Base-by-base conservation (phyloP, 2,888 invertebrate species). In the Athalia circularis region DNA sequence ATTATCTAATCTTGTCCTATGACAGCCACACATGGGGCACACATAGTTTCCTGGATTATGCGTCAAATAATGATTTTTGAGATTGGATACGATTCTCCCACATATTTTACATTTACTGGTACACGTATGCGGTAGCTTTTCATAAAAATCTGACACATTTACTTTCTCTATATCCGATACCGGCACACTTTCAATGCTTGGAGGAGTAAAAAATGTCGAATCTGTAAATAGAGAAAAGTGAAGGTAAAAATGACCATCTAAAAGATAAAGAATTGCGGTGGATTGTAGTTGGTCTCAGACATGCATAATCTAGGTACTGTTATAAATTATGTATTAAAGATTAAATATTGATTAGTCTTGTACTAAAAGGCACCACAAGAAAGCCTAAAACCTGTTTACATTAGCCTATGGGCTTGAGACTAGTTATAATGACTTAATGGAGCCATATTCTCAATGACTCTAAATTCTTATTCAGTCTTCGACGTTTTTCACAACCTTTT, bases 351-450 rank as follows among this genome's bases (percentile, higher is more conserved):
- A 83, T 82, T 83, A 81, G 79, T 82, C 81, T 86, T 87, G 85
- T 87, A 87, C 85, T 87, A 84, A 84, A 87, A 88, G 86, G 88
- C 88, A 87, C 87, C 86, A 85, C 82, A 84, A 86, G 83, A 86
- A 85, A 84, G 85, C 84, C 84, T 85, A 81, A 80, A 85, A 87
- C 82, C 85, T 87, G 86, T 84, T 85, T 83, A 80, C 54, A 77
- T 82, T 77, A 83, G 82, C 85, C 86, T 85, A 85, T 85, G 83
- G 86, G 84, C 86, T 85, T 83, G 82, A 85, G 89, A 89, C 89
- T 89, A 89, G 89, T 89, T 89, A 86, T 86, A 82, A 88, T 88
- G 89, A 90, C 90, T 90, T 89, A 87, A 86, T 85, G 85, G 88
- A 87, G 87, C 84, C 86, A 80, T 77, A 81, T 80, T 74, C 77